A percentile compares a stretch with the other conserved stretches of the same genome.
Evolutionary conservation across 2,113 vertebrate genomes (phyloP).

Genomic region (Crypturellus undulatus): DNA sequence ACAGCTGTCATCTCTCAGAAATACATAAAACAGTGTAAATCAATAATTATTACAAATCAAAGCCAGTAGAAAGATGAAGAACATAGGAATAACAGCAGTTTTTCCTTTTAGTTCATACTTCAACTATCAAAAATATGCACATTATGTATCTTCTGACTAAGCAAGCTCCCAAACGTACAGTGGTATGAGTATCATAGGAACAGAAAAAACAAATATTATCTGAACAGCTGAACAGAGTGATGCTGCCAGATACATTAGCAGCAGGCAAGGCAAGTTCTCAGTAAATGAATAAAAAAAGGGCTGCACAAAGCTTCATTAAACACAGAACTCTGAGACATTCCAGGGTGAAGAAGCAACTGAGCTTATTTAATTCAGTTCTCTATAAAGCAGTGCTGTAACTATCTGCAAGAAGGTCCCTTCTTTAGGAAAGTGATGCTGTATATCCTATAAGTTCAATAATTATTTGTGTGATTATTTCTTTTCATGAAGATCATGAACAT

Average conservation of each 20-base stretch:
- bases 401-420: background rate
- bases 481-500: background rate
- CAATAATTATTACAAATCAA: background rate
- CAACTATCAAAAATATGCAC: background rate
- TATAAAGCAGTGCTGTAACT: background rate
- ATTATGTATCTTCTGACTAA: background rate
- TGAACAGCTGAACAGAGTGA: conserved; percentile 3
- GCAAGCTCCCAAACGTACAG: background rate
- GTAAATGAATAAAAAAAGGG: background rate
- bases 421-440: background rate
- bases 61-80: background rate
- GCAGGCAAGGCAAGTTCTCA: background rate
- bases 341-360: background rate
- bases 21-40: background rate
- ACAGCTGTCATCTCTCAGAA: background rate
- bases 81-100: background rate
- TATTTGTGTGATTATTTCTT: background rate
- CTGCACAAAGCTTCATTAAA: background rate
- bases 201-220: conserved; percentile 20
- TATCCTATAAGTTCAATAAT: background rate
- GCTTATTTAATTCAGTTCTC: background rate
- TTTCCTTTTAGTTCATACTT: background rate
- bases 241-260: background rate
- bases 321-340: background rate
- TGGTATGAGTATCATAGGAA: conserved; percentile 38